Conservation (phyloP, 2,113 vertebrate genomes). For the Capra hircus region DNA sequence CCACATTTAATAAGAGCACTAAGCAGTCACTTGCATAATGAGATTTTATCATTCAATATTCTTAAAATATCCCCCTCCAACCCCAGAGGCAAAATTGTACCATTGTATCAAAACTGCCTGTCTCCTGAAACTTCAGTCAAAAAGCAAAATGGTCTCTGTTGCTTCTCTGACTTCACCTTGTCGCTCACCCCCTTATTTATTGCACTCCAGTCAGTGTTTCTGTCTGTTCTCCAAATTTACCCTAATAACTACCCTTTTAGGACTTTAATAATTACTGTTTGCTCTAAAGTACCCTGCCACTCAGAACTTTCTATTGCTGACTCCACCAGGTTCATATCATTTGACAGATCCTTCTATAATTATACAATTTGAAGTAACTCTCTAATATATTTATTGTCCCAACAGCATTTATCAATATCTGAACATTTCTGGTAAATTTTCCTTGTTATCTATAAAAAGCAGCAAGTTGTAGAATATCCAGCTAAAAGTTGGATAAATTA, state of each 20-base stretch:
- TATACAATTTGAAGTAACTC: background rate
- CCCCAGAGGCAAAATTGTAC: background rate
- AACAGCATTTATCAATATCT: background rate
- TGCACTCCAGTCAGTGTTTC: background rate
- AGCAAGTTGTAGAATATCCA: background rate
- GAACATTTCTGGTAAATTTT: background rate
- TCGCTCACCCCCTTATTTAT: fast-evolving
- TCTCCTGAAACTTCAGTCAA: background rate
- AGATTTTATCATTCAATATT: background rate
- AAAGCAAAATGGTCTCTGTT: background rate
- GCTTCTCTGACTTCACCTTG: background rate
- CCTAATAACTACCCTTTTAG: background rate
- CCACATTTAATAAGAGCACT: background rate
- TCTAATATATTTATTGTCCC: background rate
- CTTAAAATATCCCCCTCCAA: background rate
- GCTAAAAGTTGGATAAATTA: background rate
- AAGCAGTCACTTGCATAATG: background rate
- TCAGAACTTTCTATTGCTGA: background rate
- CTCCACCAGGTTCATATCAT: background rate
- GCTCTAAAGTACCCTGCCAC: background rate
- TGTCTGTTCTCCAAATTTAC: background rate
- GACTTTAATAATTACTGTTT: background rate
- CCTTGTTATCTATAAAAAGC: background rate
- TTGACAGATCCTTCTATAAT: background rate
- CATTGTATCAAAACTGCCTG: background rate